phyloP scores from a whole-genome alignment of 2,797 vertebrate genomes.

The Hephaestus fuliginosus region DNA sequence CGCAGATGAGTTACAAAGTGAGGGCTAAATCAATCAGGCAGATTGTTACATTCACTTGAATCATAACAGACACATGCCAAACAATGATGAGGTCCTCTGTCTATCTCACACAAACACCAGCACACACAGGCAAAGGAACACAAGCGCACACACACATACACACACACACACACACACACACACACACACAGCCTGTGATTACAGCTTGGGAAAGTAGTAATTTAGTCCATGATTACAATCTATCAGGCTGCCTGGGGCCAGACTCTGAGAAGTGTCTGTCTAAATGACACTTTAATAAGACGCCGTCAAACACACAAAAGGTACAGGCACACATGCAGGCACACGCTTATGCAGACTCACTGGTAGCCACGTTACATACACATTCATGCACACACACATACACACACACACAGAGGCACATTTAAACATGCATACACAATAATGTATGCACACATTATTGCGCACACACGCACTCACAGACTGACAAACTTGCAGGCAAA shows the following conservation, averaged over 20 bases:
- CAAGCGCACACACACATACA: slow-evolving; percentile 29
- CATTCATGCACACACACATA: slow-evolving; percentile 20
- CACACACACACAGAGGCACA: slow-evolving; percentile 11
- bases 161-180: slow-evolving; percentile 36
- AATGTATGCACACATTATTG: slow-evolving; percentile 17
- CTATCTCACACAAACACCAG: slow-evolving; percentile 32
- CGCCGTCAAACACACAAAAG: slow-evolving; percentile 82
- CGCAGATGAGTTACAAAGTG: slow-evolving; percentile 66
- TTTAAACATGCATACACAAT: slow-evolving; percentile 19
- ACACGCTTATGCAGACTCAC: slow-evolving; percentile 66
- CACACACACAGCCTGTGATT: slow-evolving; percentile 76
- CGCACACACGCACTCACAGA: slow-evolving; percentile 2
- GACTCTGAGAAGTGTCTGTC: slow-evolving; percentile 85
- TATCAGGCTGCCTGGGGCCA: slow-evolving; percentile 85
- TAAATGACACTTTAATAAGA: slow-evolving; percentile 88
- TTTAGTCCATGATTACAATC: slow-evolving; percentile 88
- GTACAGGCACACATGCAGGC: slow-evolving; percentile 71
- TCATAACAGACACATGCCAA: slow-evolving; percentile 82
- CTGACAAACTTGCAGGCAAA: slow-evolving; percentile 47
- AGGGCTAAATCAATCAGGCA: slow-evolving; percentile 73
- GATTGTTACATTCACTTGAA: slow-evolving; percentile 73
- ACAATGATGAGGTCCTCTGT: slow-evolving; percentile 77
- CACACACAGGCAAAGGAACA: slow-evolving; percentile 37
- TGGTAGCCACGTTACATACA: slow-evolving; percentile 35
- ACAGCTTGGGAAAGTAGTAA: slow-evolving; percentile 85